Percentiles rank a stretch among this genome's conserved stretches.
Evolutionary conservation across 2,797 vertebrate genomes (phyloP).

Genomic region (Odontamblyopus rebecca): DNA sequence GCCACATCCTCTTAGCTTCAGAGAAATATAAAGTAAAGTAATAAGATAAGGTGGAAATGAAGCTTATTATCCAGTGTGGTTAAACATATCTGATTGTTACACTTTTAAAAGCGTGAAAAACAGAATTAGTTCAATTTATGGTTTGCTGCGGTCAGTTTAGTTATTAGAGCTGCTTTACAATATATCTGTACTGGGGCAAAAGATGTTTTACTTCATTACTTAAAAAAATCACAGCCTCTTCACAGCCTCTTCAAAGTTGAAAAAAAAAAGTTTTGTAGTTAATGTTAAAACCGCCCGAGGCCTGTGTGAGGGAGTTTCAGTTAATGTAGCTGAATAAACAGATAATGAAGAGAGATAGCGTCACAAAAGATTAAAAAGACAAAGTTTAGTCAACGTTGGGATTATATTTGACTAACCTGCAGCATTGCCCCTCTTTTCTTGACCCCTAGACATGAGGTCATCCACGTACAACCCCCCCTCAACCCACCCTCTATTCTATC

Average conservation of each 20-base stretch:
- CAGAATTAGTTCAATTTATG: too few relatives aligned
- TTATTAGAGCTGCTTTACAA: too few relatives aligned
- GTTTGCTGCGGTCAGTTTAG: too few relatives aligned
- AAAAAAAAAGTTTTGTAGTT: not conserved
- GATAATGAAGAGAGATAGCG: constrained; percentile 29
- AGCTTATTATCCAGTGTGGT: too few relatives aligned
- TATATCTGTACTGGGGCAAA: too few relatives aligned
- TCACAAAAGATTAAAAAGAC: not conserved
- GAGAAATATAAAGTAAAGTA: too few relatives aligned
- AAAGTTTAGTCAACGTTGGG: constrained; percentile 30
- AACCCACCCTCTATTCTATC: not conserved
- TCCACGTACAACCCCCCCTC: not conserved
- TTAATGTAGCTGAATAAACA: constrained; percentile 9
- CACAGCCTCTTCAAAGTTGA: not conserved
- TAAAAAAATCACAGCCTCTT: too few relatives aligned
- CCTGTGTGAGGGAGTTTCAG: not conserved
- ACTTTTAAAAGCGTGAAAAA: too few relatives aligned
- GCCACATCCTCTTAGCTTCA: not conserved
- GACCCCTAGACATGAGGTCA: constrained; percentile 41
- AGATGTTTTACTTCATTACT: too few relatives aligned
- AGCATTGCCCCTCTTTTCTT: constrained; percentile 23
- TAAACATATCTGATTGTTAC: too few relatives aligned
- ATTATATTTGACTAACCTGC: constrained; percentile 40
- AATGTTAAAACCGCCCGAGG: constrained; percentile 1
- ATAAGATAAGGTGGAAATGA: too few relatives aligned